These are phyloP conservation scores for Orthonyx spaldingii DNA, from an alignment of 2,113 vertebrate species.

Conservation along the genomic window DNA sequence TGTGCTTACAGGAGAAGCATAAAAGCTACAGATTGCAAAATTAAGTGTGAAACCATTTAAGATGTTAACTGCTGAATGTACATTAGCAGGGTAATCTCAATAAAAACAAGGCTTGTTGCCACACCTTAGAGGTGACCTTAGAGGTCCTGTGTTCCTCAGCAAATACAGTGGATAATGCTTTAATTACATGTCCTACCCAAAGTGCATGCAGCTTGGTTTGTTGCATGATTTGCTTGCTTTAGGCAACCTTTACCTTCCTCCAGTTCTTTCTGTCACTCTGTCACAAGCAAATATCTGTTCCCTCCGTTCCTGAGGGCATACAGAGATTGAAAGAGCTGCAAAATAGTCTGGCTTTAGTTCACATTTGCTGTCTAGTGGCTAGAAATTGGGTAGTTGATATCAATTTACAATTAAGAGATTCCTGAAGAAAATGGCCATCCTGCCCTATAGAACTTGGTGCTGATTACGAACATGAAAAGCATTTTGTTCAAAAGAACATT, in stretches of 20 bases:
- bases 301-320: not conserved
- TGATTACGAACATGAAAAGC: not conserved
- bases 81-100: not conserved
- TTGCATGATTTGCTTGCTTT: not conserved
- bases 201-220: not conserved
- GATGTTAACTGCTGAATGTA: not conserved
- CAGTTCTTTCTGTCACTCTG: not conserved
- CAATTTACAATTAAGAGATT: not conserved
- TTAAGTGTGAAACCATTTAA: not conserved
- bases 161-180: not conserved
- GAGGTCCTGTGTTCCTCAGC: not conserved
- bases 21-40: not conserved
- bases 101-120: not conserved
- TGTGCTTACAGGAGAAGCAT: not conserved
- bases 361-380: not conserved
- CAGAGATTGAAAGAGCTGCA: not conserved
- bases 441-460: not conserved
- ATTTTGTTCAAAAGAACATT: not conserved
- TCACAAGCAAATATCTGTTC: not conserved
- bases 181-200: not conserved
- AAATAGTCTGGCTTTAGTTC: not conserved
- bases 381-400: not conserved
- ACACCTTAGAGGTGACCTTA: not conserved
- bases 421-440: not conserved
- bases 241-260: not conserved